Base-by-base conservation (phyloP, 2,113 vertebrate genomes). In the Balaenoptera acutorostrata region DNA sequence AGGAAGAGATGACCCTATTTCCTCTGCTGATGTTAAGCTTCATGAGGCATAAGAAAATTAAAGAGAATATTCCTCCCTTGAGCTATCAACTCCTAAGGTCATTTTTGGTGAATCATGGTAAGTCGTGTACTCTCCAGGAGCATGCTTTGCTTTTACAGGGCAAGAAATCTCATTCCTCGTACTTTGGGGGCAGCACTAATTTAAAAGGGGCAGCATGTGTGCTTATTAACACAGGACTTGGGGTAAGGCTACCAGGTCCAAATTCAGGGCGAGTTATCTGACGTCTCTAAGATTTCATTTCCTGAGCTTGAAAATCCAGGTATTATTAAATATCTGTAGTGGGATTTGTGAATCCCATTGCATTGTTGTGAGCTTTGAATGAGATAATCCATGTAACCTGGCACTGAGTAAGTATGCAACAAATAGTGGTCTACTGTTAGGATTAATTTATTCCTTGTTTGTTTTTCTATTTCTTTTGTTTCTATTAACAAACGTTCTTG, bases 1-100 rank as follows among this genome's bases (percentile, higher is more conserved):
- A 97, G 91, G 69, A 96, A 71, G 88, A 36, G 0, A 41, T 88
- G 96, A 75, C 23, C 41, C 89, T 77, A 44, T 95, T 98, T 97
- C 15, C 44, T 94, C 33, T 59, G 71, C 61, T 87, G 81, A 90
- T 44, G n/a, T 86, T 93, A 52, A 74, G 3, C 82, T 97, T 93
- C 8, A 27, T 41, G 29, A 91, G 41, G 59, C 66, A 29, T 4
- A 15, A 13, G 8, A 63, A 55, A 88, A 91, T 91, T 36, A 86
- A 61, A 95, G 90, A 95, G 83, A 33, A 31, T 74, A 96, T 96
- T 92, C 71, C 90, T 85, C 72, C 3, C 72, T 39, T 68, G 36
- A 69, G 57, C 1, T 11, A 10, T 6, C 20, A 1, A 11, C n/a
- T 46, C 49, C 11, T 21, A 77, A 95, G 66, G 12, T 61, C 33